phyloP scores from a whole-genome alignment of 2,113 vertebrate genomes.

The Elephas maximus region DNA sequence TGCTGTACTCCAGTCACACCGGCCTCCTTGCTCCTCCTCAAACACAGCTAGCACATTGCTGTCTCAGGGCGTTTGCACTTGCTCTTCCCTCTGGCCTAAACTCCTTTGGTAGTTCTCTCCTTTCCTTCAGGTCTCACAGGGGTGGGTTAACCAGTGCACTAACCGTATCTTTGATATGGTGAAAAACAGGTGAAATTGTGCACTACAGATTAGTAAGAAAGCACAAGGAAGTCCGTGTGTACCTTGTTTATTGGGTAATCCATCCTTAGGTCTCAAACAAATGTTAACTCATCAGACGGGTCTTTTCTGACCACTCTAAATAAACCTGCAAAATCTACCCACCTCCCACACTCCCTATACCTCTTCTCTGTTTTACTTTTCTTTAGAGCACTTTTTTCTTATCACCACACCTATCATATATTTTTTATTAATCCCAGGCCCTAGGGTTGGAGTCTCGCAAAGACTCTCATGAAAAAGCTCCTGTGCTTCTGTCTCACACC shows the following conservation, averaged over 20 bases:
- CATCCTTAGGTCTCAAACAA: background rate
- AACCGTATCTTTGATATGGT: no score
- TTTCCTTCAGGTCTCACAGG: background rate
- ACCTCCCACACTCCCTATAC: background rate
- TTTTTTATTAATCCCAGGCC: background rate
- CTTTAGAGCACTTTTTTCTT: background rate
- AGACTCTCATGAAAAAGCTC: background rate
- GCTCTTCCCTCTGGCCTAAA: background rate
- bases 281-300: background rate
- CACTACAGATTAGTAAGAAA: no score
- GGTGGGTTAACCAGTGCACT: no score
- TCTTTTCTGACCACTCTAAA: background rate
- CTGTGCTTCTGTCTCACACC: background rate
- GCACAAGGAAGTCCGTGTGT: no score
- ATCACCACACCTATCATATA: background rate
- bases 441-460: background rate
- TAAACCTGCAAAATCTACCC: background rate
- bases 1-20: no score
- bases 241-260: no score
- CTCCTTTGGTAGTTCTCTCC: background rate
- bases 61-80: conserved; percentile 6
- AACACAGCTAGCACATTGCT: background rate
- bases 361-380: background rate
- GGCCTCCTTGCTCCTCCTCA: background rate
- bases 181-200: no score